Base-by-base conservation (phyloP, 2,888 invertebrate genomes). In the Orthosia gothica region DNA sequence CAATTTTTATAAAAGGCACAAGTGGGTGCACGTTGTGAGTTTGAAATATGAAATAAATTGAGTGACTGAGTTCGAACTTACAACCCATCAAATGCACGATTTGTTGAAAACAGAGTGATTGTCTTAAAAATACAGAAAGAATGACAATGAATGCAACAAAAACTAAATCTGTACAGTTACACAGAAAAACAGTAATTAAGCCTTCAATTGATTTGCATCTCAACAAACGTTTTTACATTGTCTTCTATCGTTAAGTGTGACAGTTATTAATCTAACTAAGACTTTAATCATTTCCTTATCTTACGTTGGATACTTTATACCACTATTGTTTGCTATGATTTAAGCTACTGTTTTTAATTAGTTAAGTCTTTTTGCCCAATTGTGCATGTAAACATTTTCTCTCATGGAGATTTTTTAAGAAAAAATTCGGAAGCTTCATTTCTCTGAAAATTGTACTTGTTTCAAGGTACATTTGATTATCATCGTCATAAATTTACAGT, bases 171-270 rank as follows among this genome's bases (percentile, higher is more conserved):
- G 20, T 18, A 72, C 12, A 32, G 45, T 63, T 50, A 40, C 74
- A 45, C 26, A 58, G 81, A 74, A 66, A 78, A 73, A 63, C 52
- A 26, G 26, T 74, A 54, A 80, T 58, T 80, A 78, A 45, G 40
- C 12, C 20, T 54, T 40, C 47, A 62, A 77, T 57, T 66, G 62
- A 74, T 74, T 66, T 54, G 57, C 49, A 74, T 78, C 20, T 15
- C 65, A 13, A 40, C 45, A 23, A 32, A 47, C n/a, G 32, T 62
- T 80, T 74, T 67, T 67, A n/a, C 49, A 74, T 63, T 80, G 49
- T 61, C 12, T 55, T 32, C 26, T 32, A 40, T 11, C 15, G 50
- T 65, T 57, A 57, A 32, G 26, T 32, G 50, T 57, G 40, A 50
- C 45, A 50, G 20, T 45, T 65, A 65, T 45, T 7, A 45, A 45